Base-by-base conservation (phyloP, 2,888 invertebrate species). In the Pterostichus niger region DNA sequence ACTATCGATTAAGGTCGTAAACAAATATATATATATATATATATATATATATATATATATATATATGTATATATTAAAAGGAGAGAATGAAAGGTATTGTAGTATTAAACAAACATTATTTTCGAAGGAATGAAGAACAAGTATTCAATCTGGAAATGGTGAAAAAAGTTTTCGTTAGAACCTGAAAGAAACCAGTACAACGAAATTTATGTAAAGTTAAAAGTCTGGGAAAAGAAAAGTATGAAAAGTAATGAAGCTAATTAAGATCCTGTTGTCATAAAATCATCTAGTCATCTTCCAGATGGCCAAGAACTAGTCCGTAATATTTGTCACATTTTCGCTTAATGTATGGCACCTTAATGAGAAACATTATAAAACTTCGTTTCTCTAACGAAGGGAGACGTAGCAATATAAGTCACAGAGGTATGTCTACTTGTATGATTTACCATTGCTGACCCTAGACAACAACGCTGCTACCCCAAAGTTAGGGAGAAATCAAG, bases 291-390 rank as follows among this genome's bases (percentile, higher is more conserved):
- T 77, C 77, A 77, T 6, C 49, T 40, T 17, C 77, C 77, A 77
- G 54, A 56, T 56, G 77, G 31, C 33, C 11, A 56, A 40, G 24
- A 56, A 33, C 31, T 77, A 54, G 56, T 77, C 13, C 56, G 13
- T 13, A 75, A 46, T 77, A 33, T 56, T 56, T 77, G 56, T 77
- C 33, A 59, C 7, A 59, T 35, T 59, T 49, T 77, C 71, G n/a
- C 13, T 35, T 77, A 77, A 77, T 77, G 77, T 77, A 77, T 77
- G 56, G 54, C 35, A 44, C 77, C 77, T 77, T 77, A 77, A 77
- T 77, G 77, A 77, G 77, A 54, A 10, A 77, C 54, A 15, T 40
- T 24, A 24, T 24, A 24, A n/a, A 24, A 24, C 24, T 24, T 54
- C 6, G 54, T 31, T 13, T 15, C 1, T 46, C n/a, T 73, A 73